A percentile compares a stretch with the other conserved stretches of the same genome.
Evolutionary conservation across 64 coral and sea anemone species (phyloP).

Genomic region (Pocillopora verrucosa): DNA sequence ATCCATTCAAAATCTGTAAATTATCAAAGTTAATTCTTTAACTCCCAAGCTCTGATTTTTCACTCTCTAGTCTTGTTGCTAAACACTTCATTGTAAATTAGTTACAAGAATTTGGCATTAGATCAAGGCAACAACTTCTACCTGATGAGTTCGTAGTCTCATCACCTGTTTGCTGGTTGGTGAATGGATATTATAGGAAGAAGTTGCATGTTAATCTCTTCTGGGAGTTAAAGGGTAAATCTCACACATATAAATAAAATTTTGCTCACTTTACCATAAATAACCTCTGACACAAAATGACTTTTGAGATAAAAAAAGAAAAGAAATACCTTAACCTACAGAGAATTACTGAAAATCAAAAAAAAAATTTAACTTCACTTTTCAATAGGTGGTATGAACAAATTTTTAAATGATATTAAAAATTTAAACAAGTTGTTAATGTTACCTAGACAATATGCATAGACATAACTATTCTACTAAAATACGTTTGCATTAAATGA

Average conservation of each 20-base stretch:
- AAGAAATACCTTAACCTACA: neutral
- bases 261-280: slow-evolving; percentile 24
- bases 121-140: neutral
- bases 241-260: slow-evolving; percentile 2
- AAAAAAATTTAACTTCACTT: neutral
- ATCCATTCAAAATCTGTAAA: neutral
- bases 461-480: too few species aligned
- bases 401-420: neutral
- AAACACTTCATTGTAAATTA: too few species aligned
- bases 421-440: neutral
- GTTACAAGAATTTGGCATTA: too few species aligned
- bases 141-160: too few species aligned
- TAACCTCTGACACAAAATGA: slow-evolving; percentile 19
- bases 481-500: neutral
- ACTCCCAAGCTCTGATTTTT: too few species aligned
- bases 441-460: too few species aligned
- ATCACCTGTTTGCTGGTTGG: too few species aligned
- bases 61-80: too few species aligned
- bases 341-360: neutral
- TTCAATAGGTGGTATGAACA: neutral
- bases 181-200: too few species aligned
- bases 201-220: too few species aligned
- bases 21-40: neutral
- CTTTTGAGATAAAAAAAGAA: neutral
- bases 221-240: neutral